Base-by-base conservation (phyloP, 2,113 vertebrate genomes). In the Mirounga angustirostris region DNA sequence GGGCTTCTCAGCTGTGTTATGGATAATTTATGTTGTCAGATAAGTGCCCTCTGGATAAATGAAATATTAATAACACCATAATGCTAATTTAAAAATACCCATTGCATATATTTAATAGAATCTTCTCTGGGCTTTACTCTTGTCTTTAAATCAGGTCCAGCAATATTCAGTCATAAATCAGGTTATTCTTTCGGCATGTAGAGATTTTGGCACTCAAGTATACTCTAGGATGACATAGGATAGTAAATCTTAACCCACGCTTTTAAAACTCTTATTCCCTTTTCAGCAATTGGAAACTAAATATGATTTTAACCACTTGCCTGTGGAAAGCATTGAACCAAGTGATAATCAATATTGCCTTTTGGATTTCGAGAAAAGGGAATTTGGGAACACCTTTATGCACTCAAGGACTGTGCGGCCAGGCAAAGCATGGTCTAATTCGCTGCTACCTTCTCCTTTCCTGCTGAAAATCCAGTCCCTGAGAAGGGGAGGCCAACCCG, bases 21-120 rank as follows among this genome's bases (percentile, higher is more conserved):
- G 46, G 88, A 22, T 97, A 85, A 97, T 95, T 91, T 74, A 33
- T 0, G 1, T 52, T 88, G 94, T 95, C 97, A 95, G 96, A 71
- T 88, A 87, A 95, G 93, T 96, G 79, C 92, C 94, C 91, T 90
- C 58, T 88, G 96, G 79, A 81, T 61, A 78, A 82, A 87, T 87
- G 86, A 93, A 94, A 80, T 76, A 87, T 92, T 97, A 97, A 87
- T 86, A 89, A 65, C 0, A 21, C 71, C 19, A 28, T 91, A 78
- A 91, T 26, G 40, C 76, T 95, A 40, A 95, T 95, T 95, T 67
- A 82, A 83, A 95, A 93, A 86, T 85, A 58, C 61, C 22, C 54
- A 21, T 81, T 36, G 69, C 89, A 74, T 5, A 28, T 36, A 85
- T 82, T 91, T 89, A 65, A 78, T 33, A 52, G 71, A 94, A 76